A percentile compares a stretch with the other conserved stretches of the same genome.
Evolutionary conservation across 2,113 vertebrate species (phyloP).

Genomic region (Nerophis ophidion): DNA sequence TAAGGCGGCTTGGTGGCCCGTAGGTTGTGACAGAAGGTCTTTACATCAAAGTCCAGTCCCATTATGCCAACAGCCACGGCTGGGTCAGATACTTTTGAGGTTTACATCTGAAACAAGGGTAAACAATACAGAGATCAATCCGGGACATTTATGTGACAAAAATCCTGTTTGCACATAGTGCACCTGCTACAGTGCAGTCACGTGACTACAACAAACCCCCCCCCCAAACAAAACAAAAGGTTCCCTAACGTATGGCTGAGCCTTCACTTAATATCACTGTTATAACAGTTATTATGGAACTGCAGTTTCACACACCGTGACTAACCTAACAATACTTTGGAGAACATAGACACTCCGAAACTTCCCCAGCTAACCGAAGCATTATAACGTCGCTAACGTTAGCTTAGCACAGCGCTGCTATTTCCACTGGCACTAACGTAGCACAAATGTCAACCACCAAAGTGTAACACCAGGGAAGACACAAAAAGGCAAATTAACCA

Average conservation of each 20-base stretch:
- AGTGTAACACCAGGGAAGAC: neutral
- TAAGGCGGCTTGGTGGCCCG: conserved; percentile 97
- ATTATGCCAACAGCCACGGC: conserved; percentile 70
- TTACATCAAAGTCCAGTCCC: conserved; percentile 97
- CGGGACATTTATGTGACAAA: conserved; percentile 1
- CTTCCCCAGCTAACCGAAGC: neutral
- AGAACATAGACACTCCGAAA: neutral
- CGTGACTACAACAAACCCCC: conserved; percentile 18
- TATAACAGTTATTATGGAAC: too few species aligned
- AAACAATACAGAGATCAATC: neutral
- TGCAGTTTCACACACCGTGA: neutral
- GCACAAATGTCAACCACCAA: neutral
- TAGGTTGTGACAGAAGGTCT: conserved; percentile 96
- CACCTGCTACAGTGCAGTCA: conserved; percentile 45
- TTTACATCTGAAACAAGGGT: conserved; percentile 68
- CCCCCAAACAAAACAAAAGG: too few species aligned
- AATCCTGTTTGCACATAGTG: conserved; percentile 5
- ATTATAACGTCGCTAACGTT: neutral
- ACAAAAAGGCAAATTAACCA: neutral
- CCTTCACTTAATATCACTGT: too few species aligned
- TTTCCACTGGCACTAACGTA: neutral
- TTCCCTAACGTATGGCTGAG: too few species aligned
- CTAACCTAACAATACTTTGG: neutral
- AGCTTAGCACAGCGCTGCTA: neutral
- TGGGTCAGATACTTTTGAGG: conserved; percentile 47